Evolutionary conservation across 2,113 vertebrate species (phyloP).

Genomic region (Paradisaea rubra): DNA sequence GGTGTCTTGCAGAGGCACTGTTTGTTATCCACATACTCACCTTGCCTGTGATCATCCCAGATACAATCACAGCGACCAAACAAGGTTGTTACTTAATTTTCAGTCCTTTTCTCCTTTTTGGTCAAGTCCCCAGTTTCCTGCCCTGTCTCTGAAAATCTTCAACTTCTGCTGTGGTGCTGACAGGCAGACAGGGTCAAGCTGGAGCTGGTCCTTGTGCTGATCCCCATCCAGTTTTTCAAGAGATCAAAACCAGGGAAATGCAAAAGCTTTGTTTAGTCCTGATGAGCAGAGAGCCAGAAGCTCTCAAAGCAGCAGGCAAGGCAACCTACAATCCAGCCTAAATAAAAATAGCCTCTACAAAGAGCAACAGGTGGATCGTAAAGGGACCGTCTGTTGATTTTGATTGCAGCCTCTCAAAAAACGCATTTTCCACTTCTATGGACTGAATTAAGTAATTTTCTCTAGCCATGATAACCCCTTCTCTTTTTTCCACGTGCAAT

Average conservation of each 20-base stretch:
- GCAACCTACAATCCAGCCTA: neutral
- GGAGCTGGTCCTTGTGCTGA: neutral
- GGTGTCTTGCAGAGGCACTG: neutral
- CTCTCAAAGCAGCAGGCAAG: neutral
- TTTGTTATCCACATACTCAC: accelerated
- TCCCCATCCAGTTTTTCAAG: neutral
- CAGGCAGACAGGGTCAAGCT: neutral
- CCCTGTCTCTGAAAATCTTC: neutral
- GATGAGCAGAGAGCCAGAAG: neutral
- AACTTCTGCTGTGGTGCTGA: neutral
- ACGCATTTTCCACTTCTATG: neutral
- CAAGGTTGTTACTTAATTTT: neutral
- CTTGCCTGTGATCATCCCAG: neutral
- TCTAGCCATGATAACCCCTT: neutral
- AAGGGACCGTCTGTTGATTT: neutral
- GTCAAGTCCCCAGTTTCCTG: neutral
- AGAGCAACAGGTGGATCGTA: neutral
- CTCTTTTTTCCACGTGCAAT: neutral
- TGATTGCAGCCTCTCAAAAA: neutral
- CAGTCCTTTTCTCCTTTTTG: neutral
- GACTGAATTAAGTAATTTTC: neutral
- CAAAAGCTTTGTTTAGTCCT: neutral
- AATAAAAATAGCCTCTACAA: neutral
- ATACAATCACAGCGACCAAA: neutral
- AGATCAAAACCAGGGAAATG: neutral